These are phyloP conservation scores for Zapus hudsonius DNA, from an alignment of 2,113 vertebrate genomes.

Conservation along the genomic window DNA sequence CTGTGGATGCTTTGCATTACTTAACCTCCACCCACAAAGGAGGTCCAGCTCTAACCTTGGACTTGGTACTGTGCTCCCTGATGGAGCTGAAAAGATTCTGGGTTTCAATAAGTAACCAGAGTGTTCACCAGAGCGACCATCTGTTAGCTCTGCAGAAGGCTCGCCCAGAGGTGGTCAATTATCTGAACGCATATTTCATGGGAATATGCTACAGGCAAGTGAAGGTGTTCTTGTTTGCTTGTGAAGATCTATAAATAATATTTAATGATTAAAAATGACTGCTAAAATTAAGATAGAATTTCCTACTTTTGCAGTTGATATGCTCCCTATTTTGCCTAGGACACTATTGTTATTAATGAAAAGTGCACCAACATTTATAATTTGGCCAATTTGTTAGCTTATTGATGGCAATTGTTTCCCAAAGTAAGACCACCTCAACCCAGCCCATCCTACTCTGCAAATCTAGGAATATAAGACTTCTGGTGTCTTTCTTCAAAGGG, in stretches of 20 bases:
- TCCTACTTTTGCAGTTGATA: conserved; percentile 26
- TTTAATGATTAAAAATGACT: conserved; percentile 26
- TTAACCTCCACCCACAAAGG: conserved; percentile 70
- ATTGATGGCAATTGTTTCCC: background rate
- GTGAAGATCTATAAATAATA: conserved; percentile 21
- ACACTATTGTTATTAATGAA: conserved; percentile 44
- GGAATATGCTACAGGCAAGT: conserved; percentile 23
- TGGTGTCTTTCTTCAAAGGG: background rate
- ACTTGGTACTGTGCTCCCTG: conserved; percentile 45
- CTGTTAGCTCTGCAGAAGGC: conserved; percentile 10
- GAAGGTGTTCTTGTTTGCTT: conserved; percentile 48
- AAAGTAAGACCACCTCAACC: conserved; percentile 2
- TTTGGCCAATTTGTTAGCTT: conserved; percentile 12
- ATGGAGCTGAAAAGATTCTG: conserved; percentile 64
- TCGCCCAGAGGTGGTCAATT: conserved; percentile 11
- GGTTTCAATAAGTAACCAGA: conserved; percentile 74
- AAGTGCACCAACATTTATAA: background rate
- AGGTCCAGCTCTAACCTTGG: conserved; percentile 70
- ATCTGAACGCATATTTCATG: conserved; percentile 52
- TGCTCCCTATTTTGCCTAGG: conserved; percentile 6
- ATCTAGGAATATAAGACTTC: background rate
- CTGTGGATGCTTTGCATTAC: conserved; percentile 71
- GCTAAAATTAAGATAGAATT: conserved; percentile 24
- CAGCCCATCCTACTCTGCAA: background rate
- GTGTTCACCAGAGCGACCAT: conserved; percentile 31